These are phyloP conservation scores for Calephelis virginiensis DNA, from an alignment of 1,140 invertebrate genomes.

Conservation along the genomic window DNA sequence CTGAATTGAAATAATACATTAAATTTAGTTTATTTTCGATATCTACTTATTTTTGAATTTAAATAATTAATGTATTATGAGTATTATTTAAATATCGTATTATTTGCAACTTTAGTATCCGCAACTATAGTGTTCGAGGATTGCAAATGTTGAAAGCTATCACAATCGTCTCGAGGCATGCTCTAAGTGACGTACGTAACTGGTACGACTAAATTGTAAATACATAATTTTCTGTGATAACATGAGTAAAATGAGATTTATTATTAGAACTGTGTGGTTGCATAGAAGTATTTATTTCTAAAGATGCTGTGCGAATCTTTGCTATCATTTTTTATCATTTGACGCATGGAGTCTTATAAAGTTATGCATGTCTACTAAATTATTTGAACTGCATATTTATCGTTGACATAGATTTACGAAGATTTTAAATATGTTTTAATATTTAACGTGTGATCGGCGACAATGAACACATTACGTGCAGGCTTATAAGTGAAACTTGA, in stretches of 20 bases:
- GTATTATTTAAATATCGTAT: no score
- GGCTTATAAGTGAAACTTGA: not conserved
- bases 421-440: slow-evolving; percentile 30
- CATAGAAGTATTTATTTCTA: slow-evolving; percentile 73
- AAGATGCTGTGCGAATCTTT: slow-evolving; percentile 41
- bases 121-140: slow-evolving; percentile 38
- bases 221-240: slow-evolving; percentile 80
- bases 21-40: no score
- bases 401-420: slow-evolving; percentile 33
- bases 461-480: not conserved
- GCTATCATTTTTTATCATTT: slow-evolving; percentile 9
- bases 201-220: slow-evolving; percentile 78
- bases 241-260: slow-evolving; percentile 72
- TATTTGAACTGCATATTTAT: slow-evolving; percentile 27
- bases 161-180: slow-evolving; percentile 63
- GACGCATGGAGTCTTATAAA: slow-evolving; percentile 21
- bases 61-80: no score
- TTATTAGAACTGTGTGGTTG: slow-evolving; percentile 78
- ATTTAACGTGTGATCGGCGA: not conserved
- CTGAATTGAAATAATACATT: no score
- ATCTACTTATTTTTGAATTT: no score
- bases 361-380: slow-evolving; percentile 40
- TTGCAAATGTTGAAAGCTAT: slow-evolving; percentile 42
- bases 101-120: not conserved
- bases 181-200: slow-evolving; percentile 70